These are phyloP conservation scores for Perccottus glenii DNA, from an alignment of 2,113 vertebrate species.

Conservation along the genomic window DNA sequence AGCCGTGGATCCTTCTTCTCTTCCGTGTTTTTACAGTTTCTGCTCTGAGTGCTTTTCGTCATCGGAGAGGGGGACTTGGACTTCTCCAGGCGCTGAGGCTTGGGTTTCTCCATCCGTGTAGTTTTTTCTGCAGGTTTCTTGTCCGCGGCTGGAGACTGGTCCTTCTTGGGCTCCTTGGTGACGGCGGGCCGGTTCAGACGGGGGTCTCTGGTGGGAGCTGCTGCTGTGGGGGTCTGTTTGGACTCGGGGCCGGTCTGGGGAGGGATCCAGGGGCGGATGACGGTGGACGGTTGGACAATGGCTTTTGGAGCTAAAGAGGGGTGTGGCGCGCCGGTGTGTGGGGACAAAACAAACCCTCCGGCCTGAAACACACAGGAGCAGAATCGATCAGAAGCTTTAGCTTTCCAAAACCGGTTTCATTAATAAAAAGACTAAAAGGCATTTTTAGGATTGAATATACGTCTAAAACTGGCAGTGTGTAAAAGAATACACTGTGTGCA, in stretches of 20 bases:
- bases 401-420: too few species aligned
- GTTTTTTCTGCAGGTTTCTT: conserved; percentile 77
- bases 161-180: conserved; percentile 84
- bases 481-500: too few species aligned
- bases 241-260: conserved; percentile 77
- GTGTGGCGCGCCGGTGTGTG: neutral
- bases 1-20: conserved; percentile 90
- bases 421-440: too few species aligned
- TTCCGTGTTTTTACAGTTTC: conserved; percentile 84
- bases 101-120: conserved; percentile 82
- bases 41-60: conserved; percentile 77
- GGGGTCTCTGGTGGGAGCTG: conserved; percentile 84
- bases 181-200: conserved; percentile 86
- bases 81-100: conserved; percentile 74
- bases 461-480: too few species aligned
- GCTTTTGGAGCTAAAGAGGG: conserved; percentile 51
- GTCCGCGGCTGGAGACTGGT: conserved; percentile 36
- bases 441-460: too few species aligned
- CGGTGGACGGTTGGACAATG: conserved; percentile 66
- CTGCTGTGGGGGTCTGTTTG: conserved; percentile 76
- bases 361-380: conserved; percentile 54
- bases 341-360: conserved; percentile 55
- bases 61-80: conserved; percentile 87
- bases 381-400: neutral
- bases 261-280: conserved; percentile 82